These are phyloP conservation scores for Ptychobarbus kaznakovi DNA, from an alignment of 2,797 vertebrate genomes.

Conservation along the genomic window DNA sequence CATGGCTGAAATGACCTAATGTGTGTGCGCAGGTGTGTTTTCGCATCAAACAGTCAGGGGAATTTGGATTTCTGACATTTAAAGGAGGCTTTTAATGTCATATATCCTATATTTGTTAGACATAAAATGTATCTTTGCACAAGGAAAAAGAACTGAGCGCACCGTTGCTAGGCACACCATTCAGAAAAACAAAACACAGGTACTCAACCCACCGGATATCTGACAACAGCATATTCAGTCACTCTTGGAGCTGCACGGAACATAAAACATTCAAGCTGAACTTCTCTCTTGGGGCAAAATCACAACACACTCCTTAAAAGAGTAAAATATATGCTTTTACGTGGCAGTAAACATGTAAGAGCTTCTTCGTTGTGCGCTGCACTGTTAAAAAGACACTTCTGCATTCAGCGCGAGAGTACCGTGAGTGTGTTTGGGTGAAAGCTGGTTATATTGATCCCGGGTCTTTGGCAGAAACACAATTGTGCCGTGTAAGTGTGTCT, in stretches of 20 bases:
- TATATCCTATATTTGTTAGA: neutral
- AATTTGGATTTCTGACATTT: neutral
- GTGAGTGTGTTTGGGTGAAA: constrained; percentile 33
- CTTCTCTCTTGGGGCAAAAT: constrained; percentile 13
- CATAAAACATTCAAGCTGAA: constrained; percentile 28
- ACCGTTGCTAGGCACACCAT: constrained; percentile 4
- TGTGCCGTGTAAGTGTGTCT: constrained; percentile 59
- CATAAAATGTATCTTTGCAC: neutral
- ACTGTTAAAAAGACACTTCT: constrained; percentile 29
- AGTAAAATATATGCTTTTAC: neutral
- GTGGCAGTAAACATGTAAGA: neutral
- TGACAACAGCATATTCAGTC: neutral
- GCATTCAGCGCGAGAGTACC: neutral
- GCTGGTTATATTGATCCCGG: constrained; percentile 41
- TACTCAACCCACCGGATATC: neutral
- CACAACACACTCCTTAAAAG: neutral
- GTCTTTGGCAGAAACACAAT: constrained; percentile 67
- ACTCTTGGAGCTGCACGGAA: neutral
- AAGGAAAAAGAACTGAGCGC: neutral
- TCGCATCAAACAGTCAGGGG: neutral
- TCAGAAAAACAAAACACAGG: constrained; percentile 10
- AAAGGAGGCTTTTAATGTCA: neutral
- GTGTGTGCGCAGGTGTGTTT: constrained; percentile 45
- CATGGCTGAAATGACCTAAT: constrained; percentile 61
- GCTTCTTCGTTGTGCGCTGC: neutral